Base-by-base conservation (phyloP, 2,888 invertebrate genomes). In the Julus scandinavius region DNA sequence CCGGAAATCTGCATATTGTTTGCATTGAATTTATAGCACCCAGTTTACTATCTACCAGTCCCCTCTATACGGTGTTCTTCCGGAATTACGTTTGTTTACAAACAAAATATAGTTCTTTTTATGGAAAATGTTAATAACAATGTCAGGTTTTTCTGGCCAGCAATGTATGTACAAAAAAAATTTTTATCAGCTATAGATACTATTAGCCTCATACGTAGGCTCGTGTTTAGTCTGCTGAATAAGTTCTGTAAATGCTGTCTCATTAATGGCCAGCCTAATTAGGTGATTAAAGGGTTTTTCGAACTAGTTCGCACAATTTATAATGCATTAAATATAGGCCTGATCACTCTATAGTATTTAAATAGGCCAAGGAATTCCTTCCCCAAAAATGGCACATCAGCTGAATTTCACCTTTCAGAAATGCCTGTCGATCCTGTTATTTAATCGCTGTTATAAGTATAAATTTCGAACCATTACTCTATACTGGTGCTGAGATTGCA, bases 231-330 rank as follows among this genome's bases (percentile, higher is more conserved):
- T 4, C 17, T 63, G 58, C 45, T 7, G 45, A 63, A 63, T 63
- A 5, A 17, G 2, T 17, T 17, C n/a, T 63, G 17, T n/a, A 63
- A n/a, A n/a, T n/a, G 58, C 58, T 63, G 6, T 6, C 58, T 63
- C 4, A 63, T 63, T 63, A 63, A 63, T n/a, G n/a, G 58, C 1
- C n/a, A 17, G 58, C 58, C 58, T 63, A 63, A 63, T 63, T 63
- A 63, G 58, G 58, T 63, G 58, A 63, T 63, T 63, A 63, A n/a
- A 63, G 58, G n/a, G 58, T 17, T 63, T 63, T 63, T 63, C 58
- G 58, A 63, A 63, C 58, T 63, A 63, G 58, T 63, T 63, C n/a
- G 58, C 58, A 63, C 58, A 63, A n/a, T n/a, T 63, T 63, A n/a
- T n/a, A 13, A 54, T 63, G 58, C 58, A n/a, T n/a, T 63, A n/a